Conservation (phyloP, 1,140 invertebrate genomes). For the Dryas iulia region DNA sequence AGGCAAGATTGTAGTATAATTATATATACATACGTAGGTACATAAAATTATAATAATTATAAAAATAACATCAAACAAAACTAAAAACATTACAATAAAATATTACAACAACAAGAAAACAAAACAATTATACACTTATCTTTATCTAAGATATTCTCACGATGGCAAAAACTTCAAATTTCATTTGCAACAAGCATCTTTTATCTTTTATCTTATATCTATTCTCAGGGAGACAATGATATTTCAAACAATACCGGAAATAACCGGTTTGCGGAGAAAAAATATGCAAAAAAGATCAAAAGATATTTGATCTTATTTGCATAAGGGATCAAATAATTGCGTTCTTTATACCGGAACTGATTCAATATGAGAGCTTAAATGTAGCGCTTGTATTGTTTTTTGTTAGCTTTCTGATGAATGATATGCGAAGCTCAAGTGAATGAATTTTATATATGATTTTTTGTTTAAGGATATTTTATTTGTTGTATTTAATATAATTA, state of each 20-base stretch:
- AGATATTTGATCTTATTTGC: slow-evolving; percentile 17
- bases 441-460: too few species aligned
- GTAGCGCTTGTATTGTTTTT: slow-evolving; percentile 16
- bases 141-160: slow-evolving; percentile 22
- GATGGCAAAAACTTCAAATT: slow-evolving; percentile 29
- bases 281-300: slow-evolving; percentile 10
- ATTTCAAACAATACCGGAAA: slow-evolving; percentile 17
- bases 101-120: background rate
- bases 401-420: slow-evolving; percentile 5
- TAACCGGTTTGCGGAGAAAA: slow-evolving; percentile 19
- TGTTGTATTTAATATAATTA: background rate
- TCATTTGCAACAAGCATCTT: slow-evolving; percentile 26
- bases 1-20: too few species aligned
- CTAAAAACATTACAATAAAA: background rate
- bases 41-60: background rate
- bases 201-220: slow-evolving; percentile 38
- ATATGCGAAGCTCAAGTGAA: background rate
- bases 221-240: slow-evolving; percentile 24
- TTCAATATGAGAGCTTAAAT: slow-evolving; percentile 13
- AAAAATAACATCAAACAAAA: background rate
- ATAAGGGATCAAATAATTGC: slow-evolving; percentile 19
- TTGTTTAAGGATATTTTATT: background rate
- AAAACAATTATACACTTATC: slow-evolving; percentile 22
- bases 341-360: slow-evolving; percentile 10
- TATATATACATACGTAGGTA: too few species aligned